Conservation (phyloP, 2,797 vertebrate species). For the Leucoraja ocellata region DNA sequence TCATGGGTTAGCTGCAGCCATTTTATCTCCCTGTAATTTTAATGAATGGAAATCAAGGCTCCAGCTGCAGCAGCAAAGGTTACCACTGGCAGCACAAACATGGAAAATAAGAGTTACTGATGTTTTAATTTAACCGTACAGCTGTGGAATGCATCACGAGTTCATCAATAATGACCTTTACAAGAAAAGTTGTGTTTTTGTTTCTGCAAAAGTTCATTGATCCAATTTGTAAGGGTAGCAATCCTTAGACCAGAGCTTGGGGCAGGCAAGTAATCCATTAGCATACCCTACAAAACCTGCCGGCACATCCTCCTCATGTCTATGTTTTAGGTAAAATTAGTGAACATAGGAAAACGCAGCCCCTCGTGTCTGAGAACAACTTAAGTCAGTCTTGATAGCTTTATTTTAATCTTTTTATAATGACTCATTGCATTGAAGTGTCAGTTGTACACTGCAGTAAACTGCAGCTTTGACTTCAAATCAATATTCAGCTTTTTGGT, state of each 20-base stretch:
- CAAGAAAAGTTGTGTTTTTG: constrained; percentile 17
- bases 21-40: constrained; percentile 13
- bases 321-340: constrained; percentile 7
- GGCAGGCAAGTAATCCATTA: constrained; percentile 2
- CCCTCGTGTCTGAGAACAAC: background rate
- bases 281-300: background rate
- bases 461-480: constrained; percentile 24
- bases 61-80: constrained; percentile 3
- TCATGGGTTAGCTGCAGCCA: background rate
- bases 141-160: background rate
- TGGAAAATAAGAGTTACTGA: constrained; percentile 18
- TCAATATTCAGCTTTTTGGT: constrained; percentile 19
- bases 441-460: background rate
- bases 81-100: background rate
- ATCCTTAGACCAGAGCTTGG: background rate
- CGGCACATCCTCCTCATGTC: background rate
- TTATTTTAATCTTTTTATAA: constrained; percentile 29
- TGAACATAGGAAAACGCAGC: constrained; percentile 16
- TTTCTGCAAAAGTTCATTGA: constrained; percentile 24
- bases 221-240: constrained; percentile 1
- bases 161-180: constrained; percentile 31
- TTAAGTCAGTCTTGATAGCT: constrained; percentile 11
- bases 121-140: constrained; percentile 26
- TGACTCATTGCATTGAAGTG: constrained; percentile 19
- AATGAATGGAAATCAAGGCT: constrained; percentile 19